These are phyloP conservation scores for Himantopus leucocephalus DNA, from an alignment of 2,113 vertebrate species.

Conservation along the genomic window DNA sequence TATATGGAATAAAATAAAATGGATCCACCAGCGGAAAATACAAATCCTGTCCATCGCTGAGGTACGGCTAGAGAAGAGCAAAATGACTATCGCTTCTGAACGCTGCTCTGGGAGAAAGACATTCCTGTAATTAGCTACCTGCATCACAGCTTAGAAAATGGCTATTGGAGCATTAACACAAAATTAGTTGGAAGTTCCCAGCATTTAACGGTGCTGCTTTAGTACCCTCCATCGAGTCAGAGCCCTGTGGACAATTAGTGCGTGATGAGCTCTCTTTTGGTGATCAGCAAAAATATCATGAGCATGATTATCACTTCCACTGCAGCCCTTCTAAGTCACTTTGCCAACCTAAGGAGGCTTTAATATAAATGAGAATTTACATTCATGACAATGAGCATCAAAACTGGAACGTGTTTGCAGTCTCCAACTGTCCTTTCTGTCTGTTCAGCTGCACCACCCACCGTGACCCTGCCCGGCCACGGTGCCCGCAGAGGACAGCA, in stretches of 20 bases:
- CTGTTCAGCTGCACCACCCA: neutral
- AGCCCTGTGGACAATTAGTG: neutral
- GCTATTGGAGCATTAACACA: neutral
- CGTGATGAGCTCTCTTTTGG: neutral
- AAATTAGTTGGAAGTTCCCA: neutral
- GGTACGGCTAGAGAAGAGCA: neutral
- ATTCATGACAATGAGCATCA: neutral
- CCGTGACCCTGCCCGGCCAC: neutral
- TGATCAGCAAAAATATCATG: neutral
- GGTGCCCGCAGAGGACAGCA: rapidly evolving
- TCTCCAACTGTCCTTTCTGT: neutral
- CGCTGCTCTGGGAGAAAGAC: neutral
- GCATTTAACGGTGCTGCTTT: rapidly evolving
- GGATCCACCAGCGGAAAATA: neutral
- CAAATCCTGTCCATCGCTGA: neutral
- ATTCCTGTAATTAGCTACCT: neutral
- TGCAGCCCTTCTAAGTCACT: neutral
- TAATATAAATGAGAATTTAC: neutral
- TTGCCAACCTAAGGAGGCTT: neutral
- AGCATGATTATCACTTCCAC: neutral
- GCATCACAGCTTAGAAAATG: neutral
- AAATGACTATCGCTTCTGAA: neutral
- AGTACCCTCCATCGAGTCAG: neutral
- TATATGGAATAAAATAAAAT: neutral
- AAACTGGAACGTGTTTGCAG: neutral